phyloP scores from a whole-genome alignment of 2,113 vertebrate species.

The Engraulis encrasicolus region DNA sequence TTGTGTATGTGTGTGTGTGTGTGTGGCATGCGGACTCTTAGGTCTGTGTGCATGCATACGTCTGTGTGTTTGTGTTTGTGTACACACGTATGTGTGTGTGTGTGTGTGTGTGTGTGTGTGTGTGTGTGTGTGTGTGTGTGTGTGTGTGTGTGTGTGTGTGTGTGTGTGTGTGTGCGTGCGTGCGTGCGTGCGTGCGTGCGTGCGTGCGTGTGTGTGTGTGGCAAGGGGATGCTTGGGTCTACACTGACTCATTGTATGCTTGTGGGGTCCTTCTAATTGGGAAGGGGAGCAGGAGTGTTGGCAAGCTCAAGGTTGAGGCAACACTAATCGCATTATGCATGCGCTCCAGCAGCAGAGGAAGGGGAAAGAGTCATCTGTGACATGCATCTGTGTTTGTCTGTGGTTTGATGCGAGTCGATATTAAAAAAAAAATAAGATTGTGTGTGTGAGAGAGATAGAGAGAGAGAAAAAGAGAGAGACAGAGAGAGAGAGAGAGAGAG shows the following conservation, averaged over 20 bases:
- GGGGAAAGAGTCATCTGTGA: neutral
- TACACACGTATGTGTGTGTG: neutral
- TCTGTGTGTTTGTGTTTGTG: neutral
- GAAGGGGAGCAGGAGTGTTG: neutral
- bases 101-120: too few species aligned
- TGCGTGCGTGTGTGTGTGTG: neutral
- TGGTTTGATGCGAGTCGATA: neutral
- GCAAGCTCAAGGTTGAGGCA: neutral
- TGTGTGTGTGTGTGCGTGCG: neutral
- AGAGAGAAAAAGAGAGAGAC: neutral
- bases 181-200: neutral
- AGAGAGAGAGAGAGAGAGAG: neutral
- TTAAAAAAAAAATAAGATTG: neutral
- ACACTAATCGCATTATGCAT: conserved; percentile 1
- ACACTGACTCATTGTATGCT: neutral
- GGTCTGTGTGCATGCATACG: too few species aligned
- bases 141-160: neutral
- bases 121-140: neutral
- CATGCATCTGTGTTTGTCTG: neutral
- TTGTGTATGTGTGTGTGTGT: neutral
- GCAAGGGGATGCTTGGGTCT: neutral
- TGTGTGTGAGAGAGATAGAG: neutral
- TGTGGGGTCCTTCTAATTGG: neutral
- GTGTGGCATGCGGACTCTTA: neutral
- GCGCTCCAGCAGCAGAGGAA: neutral